phyloP scores from a whole-genome alignment of 2,113 vertebrate genomes.

The Leptosomus discolor region DNA sequence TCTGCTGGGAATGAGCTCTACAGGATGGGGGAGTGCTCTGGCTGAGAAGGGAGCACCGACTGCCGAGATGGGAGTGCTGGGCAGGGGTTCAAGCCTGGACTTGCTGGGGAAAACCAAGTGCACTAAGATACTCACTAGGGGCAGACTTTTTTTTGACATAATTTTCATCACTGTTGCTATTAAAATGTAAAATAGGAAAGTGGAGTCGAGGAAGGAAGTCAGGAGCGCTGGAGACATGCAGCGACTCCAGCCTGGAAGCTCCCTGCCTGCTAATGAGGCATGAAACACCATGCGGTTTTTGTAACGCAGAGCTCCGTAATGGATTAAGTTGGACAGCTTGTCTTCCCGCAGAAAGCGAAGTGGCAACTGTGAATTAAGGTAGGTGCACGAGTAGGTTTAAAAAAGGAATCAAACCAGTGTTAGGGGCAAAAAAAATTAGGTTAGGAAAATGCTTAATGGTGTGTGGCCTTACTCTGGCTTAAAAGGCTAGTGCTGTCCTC shows the following conservation, averaged over 20 bases:
- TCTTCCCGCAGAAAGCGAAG: neutral
- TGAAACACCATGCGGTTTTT: conserved; percentile 14
- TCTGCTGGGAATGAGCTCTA: neutral
- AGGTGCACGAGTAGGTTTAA: neutral
- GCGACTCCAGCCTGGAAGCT: neutral
- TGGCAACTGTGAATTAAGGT: neutral
- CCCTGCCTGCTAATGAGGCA: conserved; percentile 41
- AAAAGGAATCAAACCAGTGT: neutral
- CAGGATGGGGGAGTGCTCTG: neutral
- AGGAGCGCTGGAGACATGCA: neutral
- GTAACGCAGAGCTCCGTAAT: neutral
- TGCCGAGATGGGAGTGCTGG: neutral
- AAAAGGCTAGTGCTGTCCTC: neutral
- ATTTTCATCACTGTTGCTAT: neutral
- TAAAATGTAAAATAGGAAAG: neutral
- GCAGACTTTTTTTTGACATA: neutral
- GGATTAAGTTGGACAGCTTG: conserved; percentile 31
- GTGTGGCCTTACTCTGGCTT: neutral
- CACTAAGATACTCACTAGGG: neutral
- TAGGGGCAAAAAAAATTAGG: neutral
- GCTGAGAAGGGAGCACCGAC: neutral
- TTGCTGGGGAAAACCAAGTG: neutral
- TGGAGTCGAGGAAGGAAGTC: neutral
- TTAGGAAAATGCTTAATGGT: neutral
- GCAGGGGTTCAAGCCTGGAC: neutral